Evolutionary conservation across 2,797 vertebrate genomes (phyloP).

Genomic region (Acanthopagrus latus): DNA sequence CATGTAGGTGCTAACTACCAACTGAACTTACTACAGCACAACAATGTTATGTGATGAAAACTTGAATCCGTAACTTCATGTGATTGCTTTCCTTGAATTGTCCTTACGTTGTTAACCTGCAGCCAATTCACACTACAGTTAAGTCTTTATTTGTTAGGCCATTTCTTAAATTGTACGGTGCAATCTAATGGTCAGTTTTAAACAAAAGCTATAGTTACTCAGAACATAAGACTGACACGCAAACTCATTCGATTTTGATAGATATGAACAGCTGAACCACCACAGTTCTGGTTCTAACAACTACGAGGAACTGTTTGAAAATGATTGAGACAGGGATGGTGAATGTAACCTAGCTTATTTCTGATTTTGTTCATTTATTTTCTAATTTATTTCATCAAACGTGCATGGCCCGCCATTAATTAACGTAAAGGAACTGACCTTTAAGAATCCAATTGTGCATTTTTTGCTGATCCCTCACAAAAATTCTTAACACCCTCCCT

Average conservation of each 20-base stretch:
- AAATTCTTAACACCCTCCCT: neutral
- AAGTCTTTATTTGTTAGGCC: neutral
- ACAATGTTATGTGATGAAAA: no score
- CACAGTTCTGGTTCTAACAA: neutral
- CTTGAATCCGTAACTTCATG: neutral
- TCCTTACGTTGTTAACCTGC: neutral
- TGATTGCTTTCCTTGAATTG: neutral
- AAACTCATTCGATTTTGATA: neutral
- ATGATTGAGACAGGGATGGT: neutral
- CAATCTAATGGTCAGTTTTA: neutral
- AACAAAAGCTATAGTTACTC: neutral
- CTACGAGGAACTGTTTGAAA: neutral
- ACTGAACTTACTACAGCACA: no score
- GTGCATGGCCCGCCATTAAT: neutral
- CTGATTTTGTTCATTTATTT: neutral
- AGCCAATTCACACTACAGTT: neutral
- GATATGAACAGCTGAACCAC: slow-evolving; percentile 3
- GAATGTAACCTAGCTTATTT: neutral
- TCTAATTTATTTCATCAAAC: neutral
- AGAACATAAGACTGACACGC: neutral
- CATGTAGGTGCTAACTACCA: no score
- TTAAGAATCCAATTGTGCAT: neutral
- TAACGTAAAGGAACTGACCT: neutral
- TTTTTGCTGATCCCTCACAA: neutral
- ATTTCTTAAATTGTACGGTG: neutral